These are phyloP conservation scores for Semaprochilodus insignis DNA, from an alignment of 2,797 vertebrate genomes.

Conservation along the genomic window DNA sequence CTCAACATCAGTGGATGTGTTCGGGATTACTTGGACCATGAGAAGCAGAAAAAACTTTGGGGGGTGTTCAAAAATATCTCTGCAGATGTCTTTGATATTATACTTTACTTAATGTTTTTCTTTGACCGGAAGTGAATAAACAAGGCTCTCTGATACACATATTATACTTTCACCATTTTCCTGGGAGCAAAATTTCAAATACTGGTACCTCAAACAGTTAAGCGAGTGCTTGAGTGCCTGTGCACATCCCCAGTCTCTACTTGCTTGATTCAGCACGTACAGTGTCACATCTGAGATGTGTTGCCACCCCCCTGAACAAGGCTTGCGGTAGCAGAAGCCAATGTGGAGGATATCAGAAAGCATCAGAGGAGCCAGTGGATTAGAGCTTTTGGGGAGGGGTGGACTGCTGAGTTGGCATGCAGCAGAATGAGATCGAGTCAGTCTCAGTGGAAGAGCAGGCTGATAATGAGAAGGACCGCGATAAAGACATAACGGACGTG, in stretches of 20 bases:
- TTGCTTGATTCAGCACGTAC: neutral
- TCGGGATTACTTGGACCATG: too few species aligned
- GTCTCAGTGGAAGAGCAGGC: conserved; percentile 66
- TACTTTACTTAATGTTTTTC: too few species aligned
- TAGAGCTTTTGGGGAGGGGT: conserved; percentile 61
- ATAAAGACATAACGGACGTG: conserved; percentile 78
- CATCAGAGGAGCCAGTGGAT: conserved; percentile 71
- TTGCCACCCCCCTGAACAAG: conserved; percentile 59
- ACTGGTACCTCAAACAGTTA: too few species aligned
- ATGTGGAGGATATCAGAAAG: conserved; percentile 71
- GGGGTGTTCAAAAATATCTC: too few species aligned
- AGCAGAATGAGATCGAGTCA: conserved; percentile 70
- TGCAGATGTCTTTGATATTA: too few species aligned
- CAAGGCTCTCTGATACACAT: too few species aligned
- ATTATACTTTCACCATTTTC: too few species aligned
- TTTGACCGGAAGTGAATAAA: too few species aligned
- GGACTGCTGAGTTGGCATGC: conserved; percentile 72
- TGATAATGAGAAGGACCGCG: conserved; percentile 75
- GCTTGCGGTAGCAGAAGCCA: conserved; percentile 50
- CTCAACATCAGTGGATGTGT: too few species aligned
- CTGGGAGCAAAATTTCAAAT: too few species aligned
- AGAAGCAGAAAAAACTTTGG: too few species aligned
- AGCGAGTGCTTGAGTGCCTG: too few species aligned
- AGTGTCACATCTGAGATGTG: conserved; percentile 34
- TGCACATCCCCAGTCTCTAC: neutral